Percentiles rank a stretch among this genome's conserved stretches.
These are phyloP conservation scores for Drosophila kuntzei DNA, from an alignment of 2,888 invertebrate species.

Conservation along the genomic window DNA sequence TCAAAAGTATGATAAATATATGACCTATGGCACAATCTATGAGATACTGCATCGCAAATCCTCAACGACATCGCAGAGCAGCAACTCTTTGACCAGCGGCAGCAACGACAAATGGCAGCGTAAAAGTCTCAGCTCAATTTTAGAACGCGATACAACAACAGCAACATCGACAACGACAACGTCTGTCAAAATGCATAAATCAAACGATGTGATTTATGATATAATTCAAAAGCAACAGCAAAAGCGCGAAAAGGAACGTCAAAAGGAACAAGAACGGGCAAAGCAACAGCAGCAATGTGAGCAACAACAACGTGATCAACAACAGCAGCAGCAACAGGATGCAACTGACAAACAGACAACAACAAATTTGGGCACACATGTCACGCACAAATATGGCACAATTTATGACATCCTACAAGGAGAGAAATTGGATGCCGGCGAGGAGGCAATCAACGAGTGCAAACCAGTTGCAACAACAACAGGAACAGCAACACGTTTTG, in stretches of 20 bases:
- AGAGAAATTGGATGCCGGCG: constrained; percentile 70
- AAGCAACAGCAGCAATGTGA: constrained; percentile 38
- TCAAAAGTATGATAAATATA: constrained; percentile 85
- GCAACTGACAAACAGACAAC: constrained; percentile 30
- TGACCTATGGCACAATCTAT: constrained; percentile 86
- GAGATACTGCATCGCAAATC: constrained; percentile 85
- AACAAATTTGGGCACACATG: constrained; percentile 49
- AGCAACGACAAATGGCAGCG: constrained; percentile 81
- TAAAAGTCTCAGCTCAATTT: constrained; percentile 83
- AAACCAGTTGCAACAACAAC: constrained; percentile 33
- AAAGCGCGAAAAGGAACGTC: constrained; percentile 30
- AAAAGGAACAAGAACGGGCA: constrained; percentile 13
- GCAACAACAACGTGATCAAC: constrained; percentile 45
- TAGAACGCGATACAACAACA: constrained; percentile 75
- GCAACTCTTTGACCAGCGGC: constrained; percentile 48
- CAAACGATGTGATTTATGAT: constrained; percentile 84
- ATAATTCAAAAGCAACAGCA: constrained; percentile 83
- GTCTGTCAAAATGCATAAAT: constrained; percentile 64
- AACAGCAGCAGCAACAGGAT: constrained; percentile 54
- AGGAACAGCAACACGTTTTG: constrained; percentile 81
- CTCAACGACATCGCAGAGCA: constrained; percentile 52
- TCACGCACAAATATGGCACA: constrained; percentile 82
- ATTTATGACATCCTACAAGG: constrained; percentile 85
- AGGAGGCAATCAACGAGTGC: constrained; percentile 25
- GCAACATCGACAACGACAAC: constrained; percentile 23